These are phyloP conservation scores for Manduca sexta DNA, from an alignment of 1,140 invertebrate genomes.

Conservation along the genomic window DNA sequence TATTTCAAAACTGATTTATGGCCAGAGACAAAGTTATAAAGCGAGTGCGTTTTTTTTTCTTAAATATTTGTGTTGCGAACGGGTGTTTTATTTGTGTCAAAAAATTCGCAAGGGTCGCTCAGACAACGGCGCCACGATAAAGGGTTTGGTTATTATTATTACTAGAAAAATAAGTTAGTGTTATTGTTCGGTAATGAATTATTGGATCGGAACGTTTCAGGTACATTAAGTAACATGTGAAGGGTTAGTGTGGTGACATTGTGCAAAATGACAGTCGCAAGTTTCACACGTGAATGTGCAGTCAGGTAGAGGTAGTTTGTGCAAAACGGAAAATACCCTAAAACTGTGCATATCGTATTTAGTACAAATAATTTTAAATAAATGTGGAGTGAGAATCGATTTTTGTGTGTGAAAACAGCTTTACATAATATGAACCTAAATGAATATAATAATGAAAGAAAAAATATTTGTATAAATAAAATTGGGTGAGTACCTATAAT, in stretches of 20 bases:
- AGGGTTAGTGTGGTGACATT: constrained; percentile 48
- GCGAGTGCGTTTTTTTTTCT: constrained; percentile 46
- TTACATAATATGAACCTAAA: too few relatives aligned
- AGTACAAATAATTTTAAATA: too few relatives aligned
- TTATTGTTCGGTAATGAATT: constrained; percentile 70
- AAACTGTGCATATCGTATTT: too few relatives aligned
- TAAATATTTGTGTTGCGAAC: constrained; percentile 67
- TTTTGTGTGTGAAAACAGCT: too few relatives aligned
- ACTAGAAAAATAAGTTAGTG: constrained; percentile 60
- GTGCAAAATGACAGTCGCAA: constrained; percentile 57
- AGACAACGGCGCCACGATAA: constrained; percentile 49
- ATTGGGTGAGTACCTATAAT: too few relatives aligned
- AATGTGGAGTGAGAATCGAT: too few relatives aligned
- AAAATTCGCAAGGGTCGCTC: constrained; percentile 65
- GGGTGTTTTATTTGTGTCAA: constrained; percentile 69
- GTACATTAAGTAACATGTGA: constrained; percentile 65
- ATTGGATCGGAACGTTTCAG: constrained; percentile 69
- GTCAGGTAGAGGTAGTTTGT: constrained; percentile 36
- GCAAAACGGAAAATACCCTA: too few relatives aligned
- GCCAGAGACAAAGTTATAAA: constrained; percentile 59
- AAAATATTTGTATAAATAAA: too few relatives aligned
- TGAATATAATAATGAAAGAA: too few relatives aligned
- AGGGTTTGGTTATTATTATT: constrained; percentile 63
- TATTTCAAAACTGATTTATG: constrained; percentile 66
- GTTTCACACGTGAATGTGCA: constrained; percentile 63